phyloP scores from a whole-genome alignment of 2,888 invertebrate genomes.

The Actias luna region DNA sequence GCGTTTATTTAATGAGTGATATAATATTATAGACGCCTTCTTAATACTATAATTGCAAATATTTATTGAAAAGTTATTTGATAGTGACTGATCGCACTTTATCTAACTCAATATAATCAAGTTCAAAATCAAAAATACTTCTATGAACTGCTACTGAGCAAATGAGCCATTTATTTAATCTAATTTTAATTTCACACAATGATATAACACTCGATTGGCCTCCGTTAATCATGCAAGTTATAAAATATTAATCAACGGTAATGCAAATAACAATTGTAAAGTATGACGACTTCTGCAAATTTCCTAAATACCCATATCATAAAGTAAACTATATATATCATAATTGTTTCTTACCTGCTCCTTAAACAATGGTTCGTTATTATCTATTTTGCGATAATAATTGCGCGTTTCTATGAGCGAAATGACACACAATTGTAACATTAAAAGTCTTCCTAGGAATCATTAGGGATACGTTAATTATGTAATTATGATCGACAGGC shows the following conservation, averaged over 20 bases:
- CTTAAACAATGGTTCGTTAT: constrained; percentile 6
- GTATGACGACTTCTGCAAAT: constrained; percentile 6
- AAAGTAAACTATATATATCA: constrained; percentile 4
- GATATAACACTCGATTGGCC: not conserved
- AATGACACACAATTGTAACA: not conserved
- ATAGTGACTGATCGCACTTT: too few species aligned
- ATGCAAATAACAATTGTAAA: not conserved
- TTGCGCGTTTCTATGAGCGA: not conserved
- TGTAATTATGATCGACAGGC: not conserved
- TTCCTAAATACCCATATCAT: constrained; percentile 4
- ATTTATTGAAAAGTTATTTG: too few species aligned
- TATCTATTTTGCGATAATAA: constrained; percentile 4
- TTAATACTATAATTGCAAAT: too few species aligned
- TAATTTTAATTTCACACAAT: not conserved
- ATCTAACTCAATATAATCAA: too few species aligned
- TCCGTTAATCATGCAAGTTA: not conserved
- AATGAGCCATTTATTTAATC: not conserved
- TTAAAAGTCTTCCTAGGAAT: not conserved
- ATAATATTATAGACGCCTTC: too few species aligned
- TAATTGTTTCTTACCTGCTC: not conserved
- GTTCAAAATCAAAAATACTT: too few species aligned
- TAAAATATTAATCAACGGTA: constrained; percentile 2
- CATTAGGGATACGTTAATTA: not conserved
- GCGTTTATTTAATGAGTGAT: too few species aligned
- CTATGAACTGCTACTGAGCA: not conserved